Percentiles rank a stretch among this genome's conserved stretches.
phyloP scores from a whole-genome alignment of 2,113 vertebrate genomes.

The Panthera uncia region DNA sequence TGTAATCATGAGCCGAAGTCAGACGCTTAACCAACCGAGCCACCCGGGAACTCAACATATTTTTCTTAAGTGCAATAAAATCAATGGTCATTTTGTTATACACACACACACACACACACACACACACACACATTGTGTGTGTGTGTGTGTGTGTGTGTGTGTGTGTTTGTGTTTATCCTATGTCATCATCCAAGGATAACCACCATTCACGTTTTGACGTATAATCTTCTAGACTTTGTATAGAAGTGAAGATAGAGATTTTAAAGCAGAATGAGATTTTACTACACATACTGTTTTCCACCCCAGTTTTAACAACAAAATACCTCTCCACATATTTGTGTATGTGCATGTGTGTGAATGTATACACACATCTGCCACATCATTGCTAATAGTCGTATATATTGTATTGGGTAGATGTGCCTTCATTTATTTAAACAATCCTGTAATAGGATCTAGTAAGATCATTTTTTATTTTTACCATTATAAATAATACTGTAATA shows the following conservation, averaged over 20 bases:
- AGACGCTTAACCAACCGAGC: neutral
- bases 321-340: neutral
- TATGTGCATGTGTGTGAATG: neutral
- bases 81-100: neutral
- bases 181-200: neutral
- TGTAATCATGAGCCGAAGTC: neutral
- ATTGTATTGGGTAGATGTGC: neutral
- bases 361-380: neutral
- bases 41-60: neutral
- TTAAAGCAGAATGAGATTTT: constrained; percentile 29
- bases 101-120: too few relatives aligned
- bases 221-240: neutral
- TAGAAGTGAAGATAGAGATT: neutral
- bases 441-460: neutral
- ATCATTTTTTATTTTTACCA: neutral
- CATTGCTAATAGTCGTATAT: neutral
- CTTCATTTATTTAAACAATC: neutral
- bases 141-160: rapidly evolving
- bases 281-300: neutral
- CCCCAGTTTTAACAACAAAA: neutral
- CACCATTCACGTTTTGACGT: neutral
- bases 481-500: neutral
- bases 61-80: neutral
- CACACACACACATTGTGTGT: too few relatives aligned
- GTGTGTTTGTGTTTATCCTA: neutral